Evolutionary conservation across 2,113 vertebrate species (phyloP).

Genomic region (Hippocampus guttulatus): DNA sequence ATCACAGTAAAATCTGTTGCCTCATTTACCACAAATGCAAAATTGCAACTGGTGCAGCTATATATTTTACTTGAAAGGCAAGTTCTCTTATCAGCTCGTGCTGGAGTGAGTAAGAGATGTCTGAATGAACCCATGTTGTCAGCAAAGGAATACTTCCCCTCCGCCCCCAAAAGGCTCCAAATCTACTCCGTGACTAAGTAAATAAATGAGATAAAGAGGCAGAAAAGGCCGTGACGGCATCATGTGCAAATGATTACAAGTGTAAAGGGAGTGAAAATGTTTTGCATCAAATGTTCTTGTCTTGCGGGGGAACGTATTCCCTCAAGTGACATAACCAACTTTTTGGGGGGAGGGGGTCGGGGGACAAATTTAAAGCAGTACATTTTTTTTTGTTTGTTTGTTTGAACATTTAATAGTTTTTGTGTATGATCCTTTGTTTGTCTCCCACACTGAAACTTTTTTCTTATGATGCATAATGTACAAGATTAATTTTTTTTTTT

Average conservation of each 20-base stretch:
- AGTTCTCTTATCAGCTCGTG: background rate
- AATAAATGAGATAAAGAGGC: conserved; percentile 1
- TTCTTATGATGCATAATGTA: conserved; percentile 1
- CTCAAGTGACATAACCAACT: background rate
- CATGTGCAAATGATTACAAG: conserved; percentile 5
- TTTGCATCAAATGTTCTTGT: conserved; percentile 4
- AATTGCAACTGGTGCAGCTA: background rate
- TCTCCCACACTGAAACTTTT: background rate
- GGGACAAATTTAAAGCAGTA: background rate
- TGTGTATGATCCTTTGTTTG: background rate
- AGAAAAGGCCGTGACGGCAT: background rate
- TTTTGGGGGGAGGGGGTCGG: background rate
- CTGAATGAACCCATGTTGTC: background rate
- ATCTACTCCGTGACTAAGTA: conserved; percentile 13
- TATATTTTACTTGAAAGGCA: background rate
- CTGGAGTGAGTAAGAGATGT: background rate
- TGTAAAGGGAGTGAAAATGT: background rate
- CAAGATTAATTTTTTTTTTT: background rate
- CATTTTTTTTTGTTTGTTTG: background rate
- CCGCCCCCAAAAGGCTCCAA: background rate
- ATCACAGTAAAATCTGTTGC: too few species aligned
- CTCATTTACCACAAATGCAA: background rate
- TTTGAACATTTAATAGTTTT: conserved; percentile 2
- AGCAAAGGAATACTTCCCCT: background rate
- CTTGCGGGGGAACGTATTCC: background rate